Evolutionary conservation across 1,140 invertebrate genomes (phyloP).

Genomic region (Plodia interpunctella): DNA sequence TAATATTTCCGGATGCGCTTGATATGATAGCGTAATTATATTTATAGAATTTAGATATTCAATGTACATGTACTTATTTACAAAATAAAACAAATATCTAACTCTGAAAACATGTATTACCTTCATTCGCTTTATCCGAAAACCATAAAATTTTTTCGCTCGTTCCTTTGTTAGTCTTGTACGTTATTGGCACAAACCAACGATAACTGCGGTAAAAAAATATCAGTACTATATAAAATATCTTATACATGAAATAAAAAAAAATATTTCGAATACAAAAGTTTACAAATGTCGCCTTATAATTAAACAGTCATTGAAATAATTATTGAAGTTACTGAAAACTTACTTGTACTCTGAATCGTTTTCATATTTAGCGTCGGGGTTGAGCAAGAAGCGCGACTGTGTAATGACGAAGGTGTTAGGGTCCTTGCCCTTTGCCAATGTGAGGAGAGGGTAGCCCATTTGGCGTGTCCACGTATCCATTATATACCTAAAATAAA

Average conservation of each 20-base stretch:
- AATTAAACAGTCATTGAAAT: neutral
- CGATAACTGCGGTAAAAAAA: constrained; percentile 79
- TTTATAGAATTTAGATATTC: too few species aligned
- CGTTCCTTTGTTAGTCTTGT: constrained; percentile 79
- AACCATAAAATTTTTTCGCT: constrained; percentile 78
- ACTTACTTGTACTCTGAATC: constrained; percentile 80
- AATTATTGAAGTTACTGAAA: neutral
- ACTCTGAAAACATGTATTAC: constrained; percentile 61
- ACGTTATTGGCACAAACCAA: constrained; percentile 91
- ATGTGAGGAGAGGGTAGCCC: constrained; percentile 90
- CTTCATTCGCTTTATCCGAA: constrained; percentile 70
- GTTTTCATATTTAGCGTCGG: constrained; percentile 71
- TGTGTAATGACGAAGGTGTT: constrained; percentile 82
- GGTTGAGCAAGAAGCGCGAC: constrained; percentile 84
- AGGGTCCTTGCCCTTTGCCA: constrained; percentile 70
- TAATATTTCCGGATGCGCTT: too few species aligned
- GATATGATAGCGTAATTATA: too few species aligned
- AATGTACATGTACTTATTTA: too few species aligned
- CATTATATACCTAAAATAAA: constrained; percentile 83
- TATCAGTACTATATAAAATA: neutral
- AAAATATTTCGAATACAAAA: too few species aligned
- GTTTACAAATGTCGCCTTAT: too few species aligned
- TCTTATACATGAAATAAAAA: neutral
- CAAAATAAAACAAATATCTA: neutral
- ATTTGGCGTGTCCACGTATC: constrained; percentile 95